phyloP scores from a whole-genome alignment of 2,113 vertebrate species.

The Nerophis ophidion region DNA sequence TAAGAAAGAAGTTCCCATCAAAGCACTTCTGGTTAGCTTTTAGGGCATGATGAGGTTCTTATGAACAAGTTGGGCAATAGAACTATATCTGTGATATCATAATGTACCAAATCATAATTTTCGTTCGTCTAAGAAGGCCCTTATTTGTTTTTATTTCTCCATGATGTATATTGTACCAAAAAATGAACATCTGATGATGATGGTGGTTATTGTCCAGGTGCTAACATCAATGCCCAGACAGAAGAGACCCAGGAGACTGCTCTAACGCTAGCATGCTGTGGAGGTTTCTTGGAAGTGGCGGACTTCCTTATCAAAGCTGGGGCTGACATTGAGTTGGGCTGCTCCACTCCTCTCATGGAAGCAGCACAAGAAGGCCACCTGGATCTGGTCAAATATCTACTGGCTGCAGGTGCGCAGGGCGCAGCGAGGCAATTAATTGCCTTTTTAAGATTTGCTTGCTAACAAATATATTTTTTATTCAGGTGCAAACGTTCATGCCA shows the following conservation, averaged over 20 bases:
- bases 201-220: conserved; percentile 72
- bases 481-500: conserved; percentile 96
- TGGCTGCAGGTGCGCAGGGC: conserved; percentile 83
- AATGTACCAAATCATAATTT: not conserved
- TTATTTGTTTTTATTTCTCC: not conserved
- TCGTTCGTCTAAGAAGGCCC: not conserved
- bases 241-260: conserved; percentile 98
- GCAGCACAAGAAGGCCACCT: conserved; percentile 97
- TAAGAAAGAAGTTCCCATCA: conserved; percentile 47
- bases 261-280: conserved; percentile 94
- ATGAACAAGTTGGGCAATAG: not conserved
- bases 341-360: conserved; percentile 97
- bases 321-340: conserved; percentile 95
- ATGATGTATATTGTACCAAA: not conserved
- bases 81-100: not conserved
- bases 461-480: conserved; percentile 2
- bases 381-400: conserved; percentile 94
- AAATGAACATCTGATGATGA: not conserved
- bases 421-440: not conserved
- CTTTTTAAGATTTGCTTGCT: not conserved
- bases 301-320: conserved; percentile 98
- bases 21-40: too few relatives aligned
- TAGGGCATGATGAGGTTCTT: too few relatives aligned
- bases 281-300: conserved; percentile 96
- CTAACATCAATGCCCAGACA: conserved; percentile 98